phyloP scores from a whole-genome alignment of 92 coral and sea anemone species.

The Heteractis magnifica region DNA sequence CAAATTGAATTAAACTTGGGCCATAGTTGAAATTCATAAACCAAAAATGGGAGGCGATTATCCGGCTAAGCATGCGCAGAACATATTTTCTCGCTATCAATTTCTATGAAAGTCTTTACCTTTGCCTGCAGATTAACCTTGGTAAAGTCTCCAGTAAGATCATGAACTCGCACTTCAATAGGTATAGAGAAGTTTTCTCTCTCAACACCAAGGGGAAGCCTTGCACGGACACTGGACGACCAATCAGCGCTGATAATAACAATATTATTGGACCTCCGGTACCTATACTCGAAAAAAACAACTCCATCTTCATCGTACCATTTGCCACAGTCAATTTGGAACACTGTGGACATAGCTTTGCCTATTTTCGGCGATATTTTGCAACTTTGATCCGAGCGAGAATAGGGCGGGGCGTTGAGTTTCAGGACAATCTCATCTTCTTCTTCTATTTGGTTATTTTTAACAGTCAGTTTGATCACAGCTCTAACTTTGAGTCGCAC shows the following conservation, averaged over 20 bases:
- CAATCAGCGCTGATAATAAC: conserved; percentile 53
- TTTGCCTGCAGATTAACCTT: conserved; percentile 26
- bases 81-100: too few relatives aligned
- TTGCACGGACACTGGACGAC: conserved; percentile 39
- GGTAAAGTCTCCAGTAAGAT: conserved; percentile 46
- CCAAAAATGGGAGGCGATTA: too few relatives aligned
- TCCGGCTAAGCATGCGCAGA: too few relatives aligned
- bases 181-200: conserved; percentile 49
- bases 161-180: conserved; percentile 53
- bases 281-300: conserved; percentile 51
- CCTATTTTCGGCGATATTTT: conserved; percentile 57
- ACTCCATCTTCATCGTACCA: conserved; percentile 68
- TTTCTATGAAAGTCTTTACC: conserved; percentile 24
- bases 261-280: conserved; percentile 44
- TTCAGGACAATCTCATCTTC: conserved; percentile 43
- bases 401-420: conserved; percentile 61
- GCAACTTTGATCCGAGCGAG: conserved; percentile 6
- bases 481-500: conserved; percentile 29
- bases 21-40: too few relatives aligned
- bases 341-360: conserved; percentile 60
- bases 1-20: too few relatives aligned
- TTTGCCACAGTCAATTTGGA: conserved; percentile 49
- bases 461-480: conserved; percentile 15
- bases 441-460: conserved; percentile 21
- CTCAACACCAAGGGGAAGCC: conserved; percentile 65